phyloP scores from a whole-genome alignment of 1,140 invertebrate genomes.

The Musca domestica region DNA sequence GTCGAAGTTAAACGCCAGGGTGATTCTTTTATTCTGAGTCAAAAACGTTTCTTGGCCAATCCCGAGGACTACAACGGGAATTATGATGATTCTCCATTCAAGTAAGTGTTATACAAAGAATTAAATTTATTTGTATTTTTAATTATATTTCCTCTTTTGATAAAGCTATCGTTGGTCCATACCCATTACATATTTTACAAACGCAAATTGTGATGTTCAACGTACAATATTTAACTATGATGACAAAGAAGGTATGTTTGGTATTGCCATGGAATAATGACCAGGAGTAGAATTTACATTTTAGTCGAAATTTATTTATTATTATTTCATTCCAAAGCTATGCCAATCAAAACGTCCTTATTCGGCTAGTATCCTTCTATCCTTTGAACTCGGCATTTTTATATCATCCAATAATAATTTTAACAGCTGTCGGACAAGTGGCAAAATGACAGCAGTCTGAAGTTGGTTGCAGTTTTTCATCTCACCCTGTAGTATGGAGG shows the following conservation, averaged over 20 bases:
- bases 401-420: too few species aligned
- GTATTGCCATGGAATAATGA: too few species aligned
- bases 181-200: slow-evolving; percentile 74
- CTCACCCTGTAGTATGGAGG: too few species aligned
- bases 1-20: slow-evolving; percentile 59
- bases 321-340: too few species aligned
- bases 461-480: too few species aligned
- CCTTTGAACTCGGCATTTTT: too few species aligned
- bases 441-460: too few species aligned
- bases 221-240: slow-evolving; percentile 52
- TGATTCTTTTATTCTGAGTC: slow-evolving; percentile 61
- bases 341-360: too few species aligned
- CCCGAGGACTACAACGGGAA: slow-evolving; percentile 56
- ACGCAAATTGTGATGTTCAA: slow-evolving; percentile 39
- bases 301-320: too few species aligned
- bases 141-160: slow-evolving; percentile 8
- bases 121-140: not conserved
- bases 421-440: too few species aligned
- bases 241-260: slow-evolving; percentile 44
- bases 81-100: slow-evolving; percentile 58
- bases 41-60: slow-evolving; percentile 72
- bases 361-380: too few species aligned
- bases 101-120: slow-evolving; percentile 50
- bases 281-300: not conserved
- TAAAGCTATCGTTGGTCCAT: slow-evolving; percentile 78